Evolutionary conservation across 1,140 invertebrate species (phyloP).

Genomic region (Bombus pascuorum): DNA sequence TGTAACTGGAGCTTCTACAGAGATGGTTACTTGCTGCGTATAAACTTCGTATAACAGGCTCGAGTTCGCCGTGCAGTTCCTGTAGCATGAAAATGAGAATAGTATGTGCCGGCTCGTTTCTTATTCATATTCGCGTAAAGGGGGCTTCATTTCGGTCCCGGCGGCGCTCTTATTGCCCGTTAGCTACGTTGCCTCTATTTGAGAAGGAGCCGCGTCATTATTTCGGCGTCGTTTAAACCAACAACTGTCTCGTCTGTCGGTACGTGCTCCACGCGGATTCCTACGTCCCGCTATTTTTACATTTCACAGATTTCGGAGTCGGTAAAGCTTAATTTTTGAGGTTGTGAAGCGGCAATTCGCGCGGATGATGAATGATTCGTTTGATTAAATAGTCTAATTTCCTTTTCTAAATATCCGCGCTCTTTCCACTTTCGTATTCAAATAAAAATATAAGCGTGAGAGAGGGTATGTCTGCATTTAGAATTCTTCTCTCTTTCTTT

Average conservation of each 20-base stretch:
- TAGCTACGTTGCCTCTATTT: slow-evolving; percentile 31
- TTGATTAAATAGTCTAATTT: too few relatives aligned
- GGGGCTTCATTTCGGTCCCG: slow-evolving; percentile 43
- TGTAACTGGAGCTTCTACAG: slow-evolving; percentile 52
- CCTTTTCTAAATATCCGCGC: too few relatives aligned
- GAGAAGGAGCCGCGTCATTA: slow-evolving; percentile 19
- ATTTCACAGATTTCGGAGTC: slow-evolving; percentile 2
- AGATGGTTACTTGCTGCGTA: slow-evolving; percentile 53
- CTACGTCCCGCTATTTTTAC: slow-evolving; percentile 5
- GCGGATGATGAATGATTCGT: too few relatives aligned
- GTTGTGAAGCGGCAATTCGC: too few relatives aligned
- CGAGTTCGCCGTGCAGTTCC: slow-evolving; percentile 45
- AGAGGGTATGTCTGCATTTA: too few relatives aligned
- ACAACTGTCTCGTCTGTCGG: slow-evolving; percentile 40
- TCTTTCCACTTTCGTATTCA: too few relatives aligned
- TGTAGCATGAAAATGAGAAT: slow-evolving; percentile 55
- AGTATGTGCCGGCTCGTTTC: slow-evolving; percentile 50
- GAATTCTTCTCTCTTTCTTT: too few relatives aligned
- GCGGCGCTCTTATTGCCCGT: slow-evolving; percentile 43
- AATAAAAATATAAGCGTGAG: too few relatives aligned
- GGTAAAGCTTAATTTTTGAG: too few relatives aligned
- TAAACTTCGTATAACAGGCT: slow-evolving; percentile 58
- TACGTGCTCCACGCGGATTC: slow-evolving; percentile 14
- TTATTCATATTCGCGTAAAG: slow-evolving; percentile 57
- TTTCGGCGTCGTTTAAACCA: slow-evolving; percentile 41